Conservation (phyloP, 2,113 vertebrate genomes). For the Euleptes europaea region DNA sequence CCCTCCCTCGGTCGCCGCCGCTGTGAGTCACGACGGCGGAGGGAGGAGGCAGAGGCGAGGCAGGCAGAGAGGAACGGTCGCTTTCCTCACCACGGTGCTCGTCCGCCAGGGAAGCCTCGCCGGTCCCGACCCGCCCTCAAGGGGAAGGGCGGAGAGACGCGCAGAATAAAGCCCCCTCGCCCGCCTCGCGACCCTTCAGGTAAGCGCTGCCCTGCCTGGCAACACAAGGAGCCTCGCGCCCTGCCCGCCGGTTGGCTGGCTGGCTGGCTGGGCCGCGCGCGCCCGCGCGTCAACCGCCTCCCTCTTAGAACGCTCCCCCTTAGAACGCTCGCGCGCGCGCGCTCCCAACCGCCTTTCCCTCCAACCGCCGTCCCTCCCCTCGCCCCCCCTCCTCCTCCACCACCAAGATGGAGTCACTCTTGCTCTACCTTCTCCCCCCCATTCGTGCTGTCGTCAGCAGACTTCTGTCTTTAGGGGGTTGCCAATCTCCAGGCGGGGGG, state of each 20-base stretch:
- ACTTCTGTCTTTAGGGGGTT: too few species aligned
- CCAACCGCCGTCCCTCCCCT: not conserved
- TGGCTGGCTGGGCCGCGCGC: not conserved
- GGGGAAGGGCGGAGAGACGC: not conserved
- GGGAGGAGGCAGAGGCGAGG: slow-evolving; percentile 25
- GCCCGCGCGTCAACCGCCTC: not conserved
- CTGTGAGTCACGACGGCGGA: slow-evolving; percentile 74
- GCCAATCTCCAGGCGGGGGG: too few species aligned
- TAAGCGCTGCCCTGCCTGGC: slow-evolving; percentile 37
- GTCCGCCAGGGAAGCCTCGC: slow-evolving; percentile 32
- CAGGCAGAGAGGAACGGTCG: slow-evolving; percentile 35
- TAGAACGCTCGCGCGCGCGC: too few species aligned
- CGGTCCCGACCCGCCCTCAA: not conserved
- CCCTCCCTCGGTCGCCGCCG: slow-evolving; percentile 50
- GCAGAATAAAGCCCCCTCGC: not conserved
- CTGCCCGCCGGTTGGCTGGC: not conserved
- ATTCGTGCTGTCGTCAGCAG: too few species aligned
- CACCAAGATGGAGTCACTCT: not conserved
- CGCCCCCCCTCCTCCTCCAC: not conserved
- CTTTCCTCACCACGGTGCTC: slow-evolving; percentile 27
- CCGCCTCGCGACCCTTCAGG: not conserved
- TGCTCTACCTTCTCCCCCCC: not conserved
- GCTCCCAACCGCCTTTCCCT: not conserved
- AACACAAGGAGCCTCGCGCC: not conserved
- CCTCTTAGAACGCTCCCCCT: not conserved